Base-by-base conservation (phyloP, 2,888 invertebrate genomes). In the Acanthacorydalis orientalis region DNA sequence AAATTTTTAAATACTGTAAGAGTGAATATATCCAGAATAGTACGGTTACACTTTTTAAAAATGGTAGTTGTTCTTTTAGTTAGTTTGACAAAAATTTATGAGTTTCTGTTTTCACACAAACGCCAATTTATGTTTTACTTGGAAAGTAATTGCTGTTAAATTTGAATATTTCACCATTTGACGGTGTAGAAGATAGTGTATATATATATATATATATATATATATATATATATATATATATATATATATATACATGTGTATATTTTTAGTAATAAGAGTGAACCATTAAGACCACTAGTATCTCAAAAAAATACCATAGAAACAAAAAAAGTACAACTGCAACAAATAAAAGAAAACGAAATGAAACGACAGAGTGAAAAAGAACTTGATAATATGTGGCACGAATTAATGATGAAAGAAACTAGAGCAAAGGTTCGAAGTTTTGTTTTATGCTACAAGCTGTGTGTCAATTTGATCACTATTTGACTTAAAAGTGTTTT, bases 381-480 rank as follows among this genome's bases (percentile, higher is more conserved):
- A 4, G 76, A 78, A 57, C 54, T 72, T 3, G 77, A 80, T 43
- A 65, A 61, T 41, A 71, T 79, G 69, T 80, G 80, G 79, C 59
- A 75, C 44, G 68, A 71, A 34, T 61, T 78, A n/a, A 65, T 68
- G 52, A 62, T 74, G 64, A 77, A 69, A 54, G 75, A 79, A 53
- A 59, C 69, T 2, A 68, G 73, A 4, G 74, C 73, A 7, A 61
- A 59, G 54, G 62, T 64, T 54, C 44, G 31, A 46, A 44, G 10
- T 35, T 34, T 7, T 2, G 7, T 35, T 23, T 6, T 23, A 23
- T 4, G 6, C 23, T 15, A 35, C 7, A 11, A 8, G 1, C 37
- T 37, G 16, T 9, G 6, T 9, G n/a, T 12, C 7, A 9, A 9
- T n/a, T 23, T 7, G 11, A 15, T 9, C 1, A 15, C 2, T 16